These are phyloP conservation scores for Tychaedon coryphoeus DNA, from an alignment of 2,113 vertebrate species.

Conservation along the genomic window DNA sequence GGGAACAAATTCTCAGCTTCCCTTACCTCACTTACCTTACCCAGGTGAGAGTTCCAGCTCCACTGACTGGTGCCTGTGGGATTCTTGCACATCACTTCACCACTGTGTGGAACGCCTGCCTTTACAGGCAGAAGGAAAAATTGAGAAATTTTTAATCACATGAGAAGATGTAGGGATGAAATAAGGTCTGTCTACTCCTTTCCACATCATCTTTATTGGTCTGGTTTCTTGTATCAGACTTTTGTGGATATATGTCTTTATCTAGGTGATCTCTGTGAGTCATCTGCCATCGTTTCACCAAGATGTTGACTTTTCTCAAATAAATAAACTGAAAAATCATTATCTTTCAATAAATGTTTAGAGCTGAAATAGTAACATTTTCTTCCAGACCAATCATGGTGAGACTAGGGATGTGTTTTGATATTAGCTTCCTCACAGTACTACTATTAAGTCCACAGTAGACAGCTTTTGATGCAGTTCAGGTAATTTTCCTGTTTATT, in stretches of 20 bases:
- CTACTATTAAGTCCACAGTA: background rate
- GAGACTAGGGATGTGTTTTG: background rate
- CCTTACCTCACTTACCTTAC: background rate
- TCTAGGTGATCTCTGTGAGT: rapidly evolving
- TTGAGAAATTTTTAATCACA: background rate
- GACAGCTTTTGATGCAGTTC: background rate
- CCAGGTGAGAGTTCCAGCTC: background rate
- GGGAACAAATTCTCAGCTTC: background rate
- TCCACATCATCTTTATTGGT: background rate
- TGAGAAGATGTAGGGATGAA: background rate
- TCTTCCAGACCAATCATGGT: background rate
- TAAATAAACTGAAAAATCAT: background rate
- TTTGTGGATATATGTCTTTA: background rate
- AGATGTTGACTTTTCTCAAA: background rate
- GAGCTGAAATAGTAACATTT: background rate
- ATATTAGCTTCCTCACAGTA: background rate
- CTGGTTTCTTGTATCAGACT: background rate
- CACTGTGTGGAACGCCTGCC: background rate
- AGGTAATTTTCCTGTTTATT: background rate
- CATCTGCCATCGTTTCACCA: background rate
- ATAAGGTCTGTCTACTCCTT: background rate
- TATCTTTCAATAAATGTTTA: background rate
- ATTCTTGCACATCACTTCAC: background rate
- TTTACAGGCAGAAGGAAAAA: background rate
- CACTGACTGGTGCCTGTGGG: background rate